These are phyloP conservation scores for Clivina fossor DNA, from an alignment of 2,888 invertebrate genomes.

Conservation along the genomic window DNA sequence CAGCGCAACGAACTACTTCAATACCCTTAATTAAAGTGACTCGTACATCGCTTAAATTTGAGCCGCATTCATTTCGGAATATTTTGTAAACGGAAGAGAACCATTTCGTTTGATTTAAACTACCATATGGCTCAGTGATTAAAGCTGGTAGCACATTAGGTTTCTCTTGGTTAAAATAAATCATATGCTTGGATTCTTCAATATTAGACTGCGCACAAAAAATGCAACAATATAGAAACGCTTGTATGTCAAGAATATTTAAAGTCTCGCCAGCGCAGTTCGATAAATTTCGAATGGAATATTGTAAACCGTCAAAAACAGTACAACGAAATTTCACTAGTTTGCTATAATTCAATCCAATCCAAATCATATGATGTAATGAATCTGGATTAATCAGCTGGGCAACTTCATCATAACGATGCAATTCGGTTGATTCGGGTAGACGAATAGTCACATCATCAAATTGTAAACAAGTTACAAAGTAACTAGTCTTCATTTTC, in stretches of 20 bases:
- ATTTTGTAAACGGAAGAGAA: slow-evolving; percentile 72
- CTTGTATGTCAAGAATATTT: slow-evolving; percentile 76
- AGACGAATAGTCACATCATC: slow-evolving; percentile 62
- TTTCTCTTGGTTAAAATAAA: slow-evolving; percentile 60
- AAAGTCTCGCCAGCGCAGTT: slow-evolving; percentile 76
- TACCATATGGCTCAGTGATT: slow-evolving; percentile 66
- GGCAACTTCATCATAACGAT: slow-evolving; percentile 68
- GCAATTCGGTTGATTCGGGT: slow-evolving; percentile 65
- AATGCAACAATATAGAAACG: slow-evolving; percentile 73
- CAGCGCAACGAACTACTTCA: slow-evolving; percentile 79
- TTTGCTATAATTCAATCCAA: slow-evolving; percentile 67
- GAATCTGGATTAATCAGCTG: slow-evolving; percentile 71
- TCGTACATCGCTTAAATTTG: slow-evolving; percentile 68
- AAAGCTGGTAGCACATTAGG: slow-evolving; percentile 71
- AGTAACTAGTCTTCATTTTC: slow-evolving; percentile 65
- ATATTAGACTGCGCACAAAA: slow-evolving; percentile 61
- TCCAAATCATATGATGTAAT: slow-evolving; percentile 82
- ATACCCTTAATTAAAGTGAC: slow-evolving; percentile 76
- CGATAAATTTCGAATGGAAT: slow-evolving; percentile 62
- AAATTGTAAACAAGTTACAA: slow-evolving; percentile 60
- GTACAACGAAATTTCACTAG: slow-evolving; percentile 57
- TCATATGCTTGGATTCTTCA: slow-evolving; percentile 57
- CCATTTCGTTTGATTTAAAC: slow-evolving; percentile 72
- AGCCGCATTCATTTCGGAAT: slow-evolving; percentile 60
- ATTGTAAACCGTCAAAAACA: slow-evolving; percentile 68